Evolutionary conservation across 1,140 invertebrate genomes (phyloP), one percentile per base, ranked within the genome.

Genomic region (Drosophila azteca): DNA sequence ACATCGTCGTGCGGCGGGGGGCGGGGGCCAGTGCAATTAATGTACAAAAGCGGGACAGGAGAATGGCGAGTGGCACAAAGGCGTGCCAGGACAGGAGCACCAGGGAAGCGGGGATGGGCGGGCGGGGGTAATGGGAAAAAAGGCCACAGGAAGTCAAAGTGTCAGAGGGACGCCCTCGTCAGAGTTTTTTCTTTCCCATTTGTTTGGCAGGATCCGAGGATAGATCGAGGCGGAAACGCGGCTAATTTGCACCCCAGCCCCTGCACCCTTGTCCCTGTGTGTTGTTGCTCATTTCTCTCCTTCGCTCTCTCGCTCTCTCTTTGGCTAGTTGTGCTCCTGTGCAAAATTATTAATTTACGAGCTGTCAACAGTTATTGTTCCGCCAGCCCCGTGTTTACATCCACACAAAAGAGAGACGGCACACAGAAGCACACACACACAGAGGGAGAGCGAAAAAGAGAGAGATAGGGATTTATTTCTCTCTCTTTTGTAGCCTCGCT

Each of bases 311-410:
- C 49, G 45, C 44, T 6, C 45, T 20, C 46, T 41, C 20, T 13
- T 5, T 39, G 13, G 35, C 3, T 39, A 24, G 24, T 9, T 11
- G n/a, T 41, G 20, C 35, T 52, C 43, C 63, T 64, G 53, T 81
- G 80, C 83, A 48, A 88, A 88, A 88, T 88, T 88, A 88, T 88
- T 88, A 88, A 88, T 88, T 88, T 88, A 88, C 83, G 83, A 83
- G 83, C 83, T 88, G 83, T 88, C 83, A 88, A 88, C 83, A 87
- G 82, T 87, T 87, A 82, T 87, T 87, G 83, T 87, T 83, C 35
- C 60, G 64, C 2, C 67, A 48, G 67, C 49, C 52, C 76, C 65
- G 74, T 85, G 82, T 85, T 85, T 87, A 85, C 82, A 84, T 83
- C 67, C 59, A 78, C 73, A 81, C 78, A 69, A 69, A 70, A 67